Base-by-base conservation (phyloP, 2,797 vertebrate genomes). In the Bryconaethiops microstoma region DNA sequence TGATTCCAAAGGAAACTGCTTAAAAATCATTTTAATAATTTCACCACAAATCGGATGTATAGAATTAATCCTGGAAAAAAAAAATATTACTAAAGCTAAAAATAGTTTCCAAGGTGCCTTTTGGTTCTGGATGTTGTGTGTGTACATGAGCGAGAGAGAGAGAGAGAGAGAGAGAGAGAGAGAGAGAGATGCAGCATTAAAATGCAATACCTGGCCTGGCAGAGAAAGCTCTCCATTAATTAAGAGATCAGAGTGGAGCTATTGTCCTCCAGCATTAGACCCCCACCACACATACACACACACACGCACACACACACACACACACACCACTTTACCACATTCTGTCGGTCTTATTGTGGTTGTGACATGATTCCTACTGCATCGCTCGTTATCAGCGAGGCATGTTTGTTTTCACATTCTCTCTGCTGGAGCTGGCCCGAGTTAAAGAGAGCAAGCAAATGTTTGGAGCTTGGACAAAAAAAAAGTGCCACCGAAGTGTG, bases 201-300 rank as follows among this genome's bases (percentile, higher is more conserved):
- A 90, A 93, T 91, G 88, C 90, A 91, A 84, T 91, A 94, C 92
- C 91, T 93, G 91, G 89, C 86, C 87, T 90, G 81, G 88, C 84
- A 86, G 82, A 86, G 89, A 90, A 91, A 88, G 65, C 88, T 90
- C 89, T 89, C 90, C 91, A 91, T 94, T 93, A 93, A 94, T 93
- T 92, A 94, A 93, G 92, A 93, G 91, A 93, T 94, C 91, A 93
- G 86, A 89, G 88, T 87, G 89, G 87, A 81, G 87, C 89, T 78
- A 91, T 93, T 93, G 90, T 93, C 91, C 91, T 89, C 84, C 85
- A 87, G 86, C 86, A 81, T 86, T 85, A 85, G 86, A 88, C 87
- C 78, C 63, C 57, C 25, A 39, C 45, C 64, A 57, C 76, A 57
- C 74, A 77, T 35, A 74, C 71, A 70, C 70, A 67, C 89, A 89